Conservation (phyloP, 2,113 vertebrate genomes). For the Henicopernis longicauda region DNA sequence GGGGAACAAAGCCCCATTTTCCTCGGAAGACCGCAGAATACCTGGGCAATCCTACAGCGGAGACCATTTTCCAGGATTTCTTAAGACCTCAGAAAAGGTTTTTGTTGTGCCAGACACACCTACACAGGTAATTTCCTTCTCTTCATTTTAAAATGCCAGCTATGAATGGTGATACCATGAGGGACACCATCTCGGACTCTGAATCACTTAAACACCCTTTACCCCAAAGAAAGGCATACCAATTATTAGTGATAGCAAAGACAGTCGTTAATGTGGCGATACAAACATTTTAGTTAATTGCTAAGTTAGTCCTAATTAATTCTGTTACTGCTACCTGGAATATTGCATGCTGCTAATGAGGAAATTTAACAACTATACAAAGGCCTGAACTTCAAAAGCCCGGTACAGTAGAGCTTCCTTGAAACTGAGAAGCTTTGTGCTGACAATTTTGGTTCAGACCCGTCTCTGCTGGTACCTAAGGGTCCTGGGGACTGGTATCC, state of each 20-base stretch:
- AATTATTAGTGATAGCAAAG: neutral
- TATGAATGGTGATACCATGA: neutral
- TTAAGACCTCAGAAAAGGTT: neutral
- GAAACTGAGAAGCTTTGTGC: neutral
- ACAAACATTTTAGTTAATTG: neutral
- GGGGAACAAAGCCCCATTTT: neutral
- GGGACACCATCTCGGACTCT: neutral
- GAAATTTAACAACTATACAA: neutral
- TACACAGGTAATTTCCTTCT: neutral
- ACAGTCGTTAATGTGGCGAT: neutral
- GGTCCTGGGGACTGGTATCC: neutral
- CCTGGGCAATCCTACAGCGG: neutral
- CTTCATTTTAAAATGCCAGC: neutral
- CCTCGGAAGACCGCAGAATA: neutral
- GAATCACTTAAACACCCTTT: neutral
- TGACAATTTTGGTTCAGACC: neutral
- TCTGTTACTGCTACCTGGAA: neutral
- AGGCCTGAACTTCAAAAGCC: neutral
- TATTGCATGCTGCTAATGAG: neutral
- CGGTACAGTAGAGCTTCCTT: neutral
- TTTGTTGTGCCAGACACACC: neutral
- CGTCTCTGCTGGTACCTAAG: neutral
- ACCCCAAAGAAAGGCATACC: neutral
- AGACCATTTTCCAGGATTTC: neutral
- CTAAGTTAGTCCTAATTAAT: neutral